Evolutionary conservation across 2,797 vertebrate species (phyloP).

Genomic region (Todus mexicanus): DNA sequence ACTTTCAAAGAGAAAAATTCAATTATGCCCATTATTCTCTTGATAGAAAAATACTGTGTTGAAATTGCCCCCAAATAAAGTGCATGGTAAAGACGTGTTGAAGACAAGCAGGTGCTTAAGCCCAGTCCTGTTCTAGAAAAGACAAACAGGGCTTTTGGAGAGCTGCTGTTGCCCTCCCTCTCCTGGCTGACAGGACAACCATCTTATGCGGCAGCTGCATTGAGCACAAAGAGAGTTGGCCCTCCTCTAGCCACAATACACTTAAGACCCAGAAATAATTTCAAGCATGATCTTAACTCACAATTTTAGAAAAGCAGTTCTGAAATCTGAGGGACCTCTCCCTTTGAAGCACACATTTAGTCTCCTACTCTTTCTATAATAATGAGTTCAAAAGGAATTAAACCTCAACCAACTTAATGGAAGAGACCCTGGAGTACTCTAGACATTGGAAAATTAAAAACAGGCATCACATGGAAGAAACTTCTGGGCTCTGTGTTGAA

Average conservation of each 20-base stretch:
- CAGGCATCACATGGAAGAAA: background rate
- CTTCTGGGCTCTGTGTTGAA: background rate
- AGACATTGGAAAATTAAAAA: background rate
- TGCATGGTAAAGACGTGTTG: accelerated
- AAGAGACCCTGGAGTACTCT: background rate
- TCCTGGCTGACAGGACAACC: background rate
- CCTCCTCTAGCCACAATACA: background rate
- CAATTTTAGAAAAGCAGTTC: background rate
- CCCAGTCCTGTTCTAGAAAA: background rate
- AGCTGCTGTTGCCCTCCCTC: background rate
- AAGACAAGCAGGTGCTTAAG: background rate
- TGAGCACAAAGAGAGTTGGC: accelerated
- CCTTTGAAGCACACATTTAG: background rate
- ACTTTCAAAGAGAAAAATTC: background rate
- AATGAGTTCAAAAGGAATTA: background rate
- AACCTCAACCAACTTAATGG: background rate
- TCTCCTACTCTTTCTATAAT: background rate
- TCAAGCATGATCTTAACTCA: background rate
- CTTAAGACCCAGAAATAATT: background rate
- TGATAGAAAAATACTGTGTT: background rate
- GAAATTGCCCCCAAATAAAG: background rate
- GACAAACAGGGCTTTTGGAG: background rate
- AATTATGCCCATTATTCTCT: background rate
- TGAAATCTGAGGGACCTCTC: background rate
- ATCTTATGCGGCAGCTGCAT: accelerated